Percentiles rank a stretch among this genome's conserved stretches.
Conservation (phyloP, 2,797 vertebrate species). For the Neosilurus hyrtlii region DNA sequence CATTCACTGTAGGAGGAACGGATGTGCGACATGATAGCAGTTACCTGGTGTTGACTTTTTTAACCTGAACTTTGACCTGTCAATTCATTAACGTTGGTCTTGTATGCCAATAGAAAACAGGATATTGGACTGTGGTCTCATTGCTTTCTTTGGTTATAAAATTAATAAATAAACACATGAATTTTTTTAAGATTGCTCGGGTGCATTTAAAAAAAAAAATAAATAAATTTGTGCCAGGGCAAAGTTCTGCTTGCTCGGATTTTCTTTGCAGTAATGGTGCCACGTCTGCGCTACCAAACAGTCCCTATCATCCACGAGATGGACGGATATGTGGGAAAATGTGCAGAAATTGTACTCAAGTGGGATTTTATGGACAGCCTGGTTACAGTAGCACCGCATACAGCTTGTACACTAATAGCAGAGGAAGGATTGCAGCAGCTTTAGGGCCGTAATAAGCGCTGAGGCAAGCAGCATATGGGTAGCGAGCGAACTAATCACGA, state of each 20-base stretch:
- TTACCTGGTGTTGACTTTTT: neutral
- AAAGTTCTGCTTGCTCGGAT: neutral
- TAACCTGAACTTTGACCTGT: neutral
- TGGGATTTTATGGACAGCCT: constrained; percentile 1
- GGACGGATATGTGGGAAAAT: neutral
- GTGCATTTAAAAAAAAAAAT: neutral
- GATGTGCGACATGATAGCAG: neutral
- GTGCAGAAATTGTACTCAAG: constrained; percentile 12
- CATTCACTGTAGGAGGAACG: neutral
- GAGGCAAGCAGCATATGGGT: constrained; percentile 10
- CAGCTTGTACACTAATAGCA: neutral
- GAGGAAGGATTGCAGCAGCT: constrained; percentile 4
- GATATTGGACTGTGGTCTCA: neutral
- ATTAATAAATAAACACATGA: neutral
- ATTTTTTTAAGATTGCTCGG: neutral
- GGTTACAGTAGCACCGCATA: neutral
- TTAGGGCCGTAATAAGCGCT: constrained; percentile 11
- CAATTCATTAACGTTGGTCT: neutral
- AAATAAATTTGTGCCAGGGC: neutral
- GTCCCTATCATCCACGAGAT: neutral
- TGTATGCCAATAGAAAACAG: neutral
- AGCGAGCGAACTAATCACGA: neutral
- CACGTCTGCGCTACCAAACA: neutral
- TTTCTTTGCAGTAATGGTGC: neutral
- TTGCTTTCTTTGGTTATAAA: neutral